Evolutionary conservation across 2,797 vertebrate genomes (phyloP).

Genomic region (Leuciscus waleckii): DNA sequence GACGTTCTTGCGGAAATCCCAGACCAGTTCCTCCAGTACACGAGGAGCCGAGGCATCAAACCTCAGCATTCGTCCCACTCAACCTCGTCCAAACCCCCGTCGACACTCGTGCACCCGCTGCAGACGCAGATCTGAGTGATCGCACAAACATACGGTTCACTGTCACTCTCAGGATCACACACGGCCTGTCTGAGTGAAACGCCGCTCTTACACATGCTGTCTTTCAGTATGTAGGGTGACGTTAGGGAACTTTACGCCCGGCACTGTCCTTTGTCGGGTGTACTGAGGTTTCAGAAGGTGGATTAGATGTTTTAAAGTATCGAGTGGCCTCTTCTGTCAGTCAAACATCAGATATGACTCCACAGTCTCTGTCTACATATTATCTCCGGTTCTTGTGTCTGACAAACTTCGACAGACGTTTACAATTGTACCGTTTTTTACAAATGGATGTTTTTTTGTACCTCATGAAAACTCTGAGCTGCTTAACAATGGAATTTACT

Average conservation of each 20-base stretch:
- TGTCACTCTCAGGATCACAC: constrained; percentile 49
- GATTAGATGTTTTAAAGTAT: constrained; percentile 31
- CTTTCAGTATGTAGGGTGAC: constrained; percentile 16
- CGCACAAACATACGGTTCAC: constrained; percentile 23
- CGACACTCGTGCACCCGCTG: constrained; percentile 69
- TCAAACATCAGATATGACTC: constrained; percentile 18
- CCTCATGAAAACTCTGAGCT: constrained; percentile 52
- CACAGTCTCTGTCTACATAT: constrained; percentile 11
- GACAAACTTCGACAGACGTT: constrained; percentile 54
- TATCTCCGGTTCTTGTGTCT: constrained; percentile 42
- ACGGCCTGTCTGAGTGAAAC: constrained; percentile 34
- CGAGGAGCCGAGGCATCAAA: constrained; percentile 95
- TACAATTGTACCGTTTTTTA: constrained; percentile 61
- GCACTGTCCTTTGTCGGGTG: neutral
- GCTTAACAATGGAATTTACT: constrained; percentile 20
- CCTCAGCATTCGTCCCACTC: constrained; percentile 88
- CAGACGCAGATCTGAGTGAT: constrained; percentile 91
- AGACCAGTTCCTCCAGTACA: constrained; percentile 96
- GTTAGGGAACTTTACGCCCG: constrained; percentile 22
- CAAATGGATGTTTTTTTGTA: constrained; percentile 60
- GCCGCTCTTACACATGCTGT: constrained; percentile 25
- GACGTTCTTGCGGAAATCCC: constrained; percentile 97
- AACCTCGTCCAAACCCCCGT: constrained; percentile 78
- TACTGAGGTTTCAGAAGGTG: constrained; percentile 12
- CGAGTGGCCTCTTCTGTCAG: constrained; percentile 34